These are phyloP conservation scores for Lasius fuliginosus DNA, from an alignment of 2,888 invertebrate genomes.

Conservation along the genomic window DNA sequence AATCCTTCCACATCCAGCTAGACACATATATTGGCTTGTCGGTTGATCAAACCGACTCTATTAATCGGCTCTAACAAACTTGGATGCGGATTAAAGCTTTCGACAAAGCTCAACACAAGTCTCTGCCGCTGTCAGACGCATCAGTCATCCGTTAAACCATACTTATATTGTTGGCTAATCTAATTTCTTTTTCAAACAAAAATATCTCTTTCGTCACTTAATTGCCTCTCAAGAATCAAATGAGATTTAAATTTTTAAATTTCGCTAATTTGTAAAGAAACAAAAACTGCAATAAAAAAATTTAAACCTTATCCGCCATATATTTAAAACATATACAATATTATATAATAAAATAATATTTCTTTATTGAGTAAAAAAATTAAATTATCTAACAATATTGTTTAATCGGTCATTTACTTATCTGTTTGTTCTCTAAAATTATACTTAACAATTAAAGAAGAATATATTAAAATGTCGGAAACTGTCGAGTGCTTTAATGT, in stretches of 20 bases:
- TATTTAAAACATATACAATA: not conserved
- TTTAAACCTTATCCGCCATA: not conserved
- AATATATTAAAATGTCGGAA: constrained; percentile 6
- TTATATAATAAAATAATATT: not conserved
- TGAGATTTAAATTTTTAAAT: not conserved
- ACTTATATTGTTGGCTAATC: not conserved
- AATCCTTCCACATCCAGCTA: constrained; percentile 56
- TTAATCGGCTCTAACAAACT: constrained; percentile 45
- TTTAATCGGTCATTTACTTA: not conserved
- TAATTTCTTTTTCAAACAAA: not conserved
- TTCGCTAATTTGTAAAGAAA: not conserved
- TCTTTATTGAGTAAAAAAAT: not conserved
- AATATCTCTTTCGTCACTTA: not conserved
- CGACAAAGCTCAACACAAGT: constrained; percentile 24
- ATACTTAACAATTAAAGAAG: constrained; percentile 21
- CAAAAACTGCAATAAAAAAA: not conserved
- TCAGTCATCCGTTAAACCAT: not conserved
- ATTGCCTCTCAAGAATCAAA: not conserved
- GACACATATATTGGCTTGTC: constrained; percentile 53
- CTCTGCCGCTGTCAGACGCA: not conserved
- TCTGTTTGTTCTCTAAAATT: not conserved
- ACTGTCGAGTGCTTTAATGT: not conserved
- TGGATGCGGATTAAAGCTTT: constrained; percentile 28
- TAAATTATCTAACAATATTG: constrained; percentile 20
- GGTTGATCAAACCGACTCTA: constrained; percentile 50